Base-by-base conservation (phyloP, 2,797 vertebrate genomes). In the Vultur gryphus region DNA sequence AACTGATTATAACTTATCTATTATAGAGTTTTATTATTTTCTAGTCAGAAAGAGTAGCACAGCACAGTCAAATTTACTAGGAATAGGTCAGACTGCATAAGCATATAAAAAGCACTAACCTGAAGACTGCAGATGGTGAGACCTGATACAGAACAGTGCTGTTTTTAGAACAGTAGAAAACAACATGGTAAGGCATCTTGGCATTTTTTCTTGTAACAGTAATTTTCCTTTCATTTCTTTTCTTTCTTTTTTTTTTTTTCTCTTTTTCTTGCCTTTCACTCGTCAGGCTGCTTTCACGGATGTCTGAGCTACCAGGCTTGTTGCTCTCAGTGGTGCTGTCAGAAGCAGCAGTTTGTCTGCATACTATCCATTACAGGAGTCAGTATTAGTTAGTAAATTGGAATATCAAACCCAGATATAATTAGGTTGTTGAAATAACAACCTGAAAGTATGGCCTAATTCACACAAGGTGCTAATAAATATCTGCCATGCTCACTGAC, bases 91-190 rank as follows among this genome's bases (percentile, higher is more conserved):
- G 48, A 77, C n/a, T 67, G 43, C 35, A 80, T 59, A 92, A 93
- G 54, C 23, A 95, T 46, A 94, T 33, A 93, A 92, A 93, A 92
- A 83, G 41, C 57, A 97, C 96, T 92, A 93, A 97, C 96, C 96
- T 97, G 96, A 95, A 92, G 95, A 93, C 14, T 96, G 95, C 48
- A 96, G 96, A 94, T 94, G 95, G 13, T 95, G 96, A 95, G 94
- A 89, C 52, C 91, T 96, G 95, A 97, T 94, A 93, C 95, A 97
- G 75, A 94, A 95, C 33, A 97, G 52, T 39, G 87, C 95, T 77
- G 92, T 82, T 93, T 96, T 97, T 33, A 97, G 75, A 92, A 92
- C 75, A 61, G 89, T 31, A 73, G 92, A 96, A 75, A 96, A 92
- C 44, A 94, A 54, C 59, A 59, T 2, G 7, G 84, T 83, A 83